Base-by-base conservation (phyloP, 2,888 invertebrate species). In the Agrotis ipsilon region DNA sequence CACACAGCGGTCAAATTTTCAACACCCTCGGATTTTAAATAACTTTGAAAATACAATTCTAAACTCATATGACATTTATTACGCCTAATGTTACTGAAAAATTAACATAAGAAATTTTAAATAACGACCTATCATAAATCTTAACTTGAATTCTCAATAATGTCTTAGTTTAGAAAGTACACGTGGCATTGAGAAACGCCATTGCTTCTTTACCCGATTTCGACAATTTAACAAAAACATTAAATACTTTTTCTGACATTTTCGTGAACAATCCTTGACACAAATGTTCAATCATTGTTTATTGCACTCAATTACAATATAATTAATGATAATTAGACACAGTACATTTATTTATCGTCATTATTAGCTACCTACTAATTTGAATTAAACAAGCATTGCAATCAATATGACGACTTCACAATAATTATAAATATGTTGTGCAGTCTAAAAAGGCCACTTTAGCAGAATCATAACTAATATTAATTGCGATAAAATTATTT, bases 231-330 rank as follows among this genome's bases (percentile, higher is more conserved):
- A 64, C n/a, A 55, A 72, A 72, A 61, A n/a, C 13, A 19, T 61
- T 45, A n/a, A 18, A 57, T 9, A 43, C 46, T 13, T 32, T 21
- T 61, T 43, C n/a, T 18, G 51, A 51, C 46, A 46, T 48, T 71
- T 69, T 60, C 1, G 24, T 16, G 4, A 39, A 57, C 39, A 32
- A 13, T 32, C 72, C 72, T 73, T 73, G 72, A 72, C 72, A 73
- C 49, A 21, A 24, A 46, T 72, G 48, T 55, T 27, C 18, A 65
- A 72, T 60, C 65, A 65, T n/a, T 49, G 60, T 14, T 19, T 11
- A 32, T 49, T 65, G 65, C 48, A 46, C n/a, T 45, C 13, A 46
- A 46, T 68, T 32, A 46, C 14, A 21, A 54, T 46, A 24, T 58
- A 58, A 70, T 46, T 48, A 58, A 58, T 24, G 46, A 19, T 62